These are phyloP conservation scores for Drosophila hydei DNA, from an alignment of 1,140 invertebrate species.

Conservation along the genomic window DNA sequence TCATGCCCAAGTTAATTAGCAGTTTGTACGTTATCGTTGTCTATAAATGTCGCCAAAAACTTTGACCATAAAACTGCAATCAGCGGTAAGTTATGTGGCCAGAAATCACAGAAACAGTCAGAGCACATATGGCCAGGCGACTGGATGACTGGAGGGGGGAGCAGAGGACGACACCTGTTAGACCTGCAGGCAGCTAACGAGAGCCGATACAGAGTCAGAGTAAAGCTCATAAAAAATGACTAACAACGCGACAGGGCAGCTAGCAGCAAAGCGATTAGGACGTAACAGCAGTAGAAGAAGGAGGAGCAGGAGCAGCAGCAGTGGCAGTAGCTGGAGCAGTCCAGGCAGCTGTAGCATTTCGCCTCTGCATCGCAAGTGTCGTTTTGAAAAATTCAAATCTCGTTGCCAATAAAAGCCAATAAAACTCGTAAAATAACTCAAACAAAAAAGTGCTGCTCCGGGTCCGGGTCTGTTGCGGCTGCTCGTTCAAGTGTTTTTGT, in stretches of 20 bases:
- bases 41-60: constrained; percentile 43
- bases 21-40: constrained; percentile 65
- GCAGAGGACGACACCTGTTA: constrained; percentile 43
- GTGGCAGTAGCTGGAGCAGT: background rate
- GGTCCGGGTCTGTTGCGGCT: constrained; percentile 11
- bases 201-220: constrained; percentile 28
- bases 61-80: constrained; percentile 83
- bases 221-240: constrained; percentile 63
- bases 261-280: constrained; percentile 33
- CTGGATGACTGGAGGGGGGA: no score
- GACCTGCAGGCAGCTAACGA: constrained; percentile 42
- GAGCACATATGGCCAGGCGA: constrained; percentile 17
- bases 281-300: background rate
- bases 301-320: background rate
- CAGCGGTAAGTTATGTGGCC: constrained; percentile 76
- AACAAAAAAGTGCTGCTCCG: constrained; percentile 49
- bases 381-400: constrained; percentile 83
- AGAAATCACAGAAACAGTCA: constrained; percentile 48
- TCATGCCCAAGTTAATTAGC: constrained; percentile 74
- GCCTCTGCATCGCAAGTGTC: constrained; percentile 59
- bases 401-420: constrained; percentile 84
- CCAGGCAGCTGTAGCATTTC: background rate
- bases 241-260: constrained; percentile 47
- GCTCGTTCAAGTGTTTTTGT: constrained; percentile 69
- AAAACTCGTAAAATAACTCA: constrained; percentile 82